These are phyloP conservation scores for Leptinotarsa lineolata DNA, from an alignment of 1,140 invertebrate species.

Conservation along the genomic window DNA sequence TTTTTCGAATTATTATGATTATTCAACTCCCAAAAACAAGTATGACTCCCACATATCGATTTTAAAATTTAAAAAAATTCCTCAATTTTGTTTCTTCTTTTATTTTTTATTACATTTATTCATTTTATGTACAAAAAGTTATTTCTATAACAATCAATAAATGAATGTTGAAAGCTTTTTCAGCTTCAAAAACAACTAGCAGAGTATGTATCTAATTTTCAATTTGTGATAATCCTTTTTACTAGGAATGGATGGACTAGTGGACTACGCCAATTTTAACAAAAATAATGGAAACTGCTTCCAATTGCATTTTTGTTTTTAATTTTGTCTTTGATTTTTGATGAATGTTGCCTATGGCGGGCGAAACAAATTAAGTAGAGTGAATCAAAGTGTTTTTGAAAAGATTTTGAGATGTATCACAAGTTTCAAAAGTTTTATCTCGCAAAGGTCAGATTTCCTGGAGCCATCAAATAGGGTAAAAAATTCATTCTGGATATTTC, in stretches of 20 bases:
- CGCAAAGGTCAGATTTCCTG: too few species aligned
- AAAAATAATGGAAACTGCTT: slow-evolving; percentile 6
- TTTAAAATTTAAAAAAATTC: too few species aligned
- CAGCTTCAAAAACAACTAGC: background rate
- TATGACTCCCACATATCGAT: too few species aligned
- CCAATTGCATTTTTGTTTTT: background rate
- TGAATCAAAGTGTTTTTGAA: background rate
- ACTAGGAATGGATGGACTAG: background rate
- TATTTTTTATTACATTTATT: too few species aligned
- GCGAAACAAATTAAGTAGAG: background rate
- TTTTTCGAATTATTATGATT: background rate
- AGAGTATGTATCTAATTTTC: slow-evolving; percentile 5
- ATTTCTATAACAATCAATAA: background rate
- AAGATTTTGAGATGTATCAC: background rate
- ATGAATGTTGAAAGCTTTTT: background rate
- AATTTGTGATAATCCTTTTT: background rate
- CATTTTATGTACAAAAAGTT: slow-evolving; percentile 3
- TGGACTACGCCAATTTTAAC: background rate
- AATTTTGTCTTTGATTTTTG: background rate
- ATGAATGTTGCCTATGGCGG: background rate
- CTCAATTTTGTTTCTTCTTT: too few species aligned
- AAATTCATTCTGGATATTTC: too few species aligned
- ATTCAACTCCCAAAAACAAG: too few species aligned
- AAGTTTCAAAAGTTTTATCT: background rate
- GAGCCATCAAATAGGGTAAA: too few species aligned